Evolutionary conservation across 2,113 vertebrate genomes (phyloP), one percentile per base, ranked within the genome.

Genomic region (Hippocampus barbouri): DNA sequence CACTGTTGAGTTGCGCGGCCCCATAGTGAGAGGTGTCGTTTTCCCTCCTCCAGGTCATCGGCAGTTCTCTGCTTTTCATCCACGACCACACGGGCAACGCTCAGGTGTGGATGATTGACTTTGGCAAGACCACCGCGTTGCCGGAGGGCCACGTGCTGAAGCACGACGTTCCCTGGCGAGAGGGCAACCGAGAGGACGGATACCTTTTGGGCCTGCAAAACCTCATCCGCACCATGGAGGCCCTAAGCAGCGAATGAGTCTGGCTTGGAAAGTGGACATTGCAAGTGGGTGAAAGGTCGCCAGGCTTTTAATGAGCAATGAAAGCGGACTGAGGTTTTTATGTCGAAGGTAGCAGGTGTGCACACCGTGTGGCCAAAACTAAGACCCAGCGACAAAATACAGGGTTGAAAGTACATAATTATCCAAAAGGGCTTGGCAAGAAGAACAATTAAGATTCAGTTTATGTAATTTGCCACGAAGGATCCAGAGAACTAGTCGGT

Each of bases 61-160:
- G 97, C 85, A 98, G 97, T 89, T 99, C 97, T 8, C 93, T 99
- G 73, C 94, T 99, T 83, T 98, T 99, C 79, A 95, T 99, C 79
- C 97, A 99, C 0, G 95, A 98, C 85, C 92, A 94, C 78, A 95
- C 87, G 16, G 93, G 94, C 65, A 93, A 89, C 2, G 95, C 95
- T 0, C 92, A 97, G 5, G 93, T 99, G 60, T 98, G 97, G 97
- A 94, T 99, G 69, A 99, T 99, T 7, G 97, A 99, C 91, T 99
- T 99, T 84, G 97, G 97, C 60, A 99, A 95, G 89, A 99, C 97
- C 64, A 98, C 94, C 0, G 90, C 89, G 25, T 89, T 99, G 20
- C 94, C 94, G 0, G 94, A 95, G 12, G 97, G 93, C 82, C 93
- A 95, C 84, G 94, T 73, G 18, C 86, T 99, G 81, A 92, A 94